Base-by-base conservation (phyloP, 2,888 invertebrate species). In the Limnephilus marmoratus region DNA sequence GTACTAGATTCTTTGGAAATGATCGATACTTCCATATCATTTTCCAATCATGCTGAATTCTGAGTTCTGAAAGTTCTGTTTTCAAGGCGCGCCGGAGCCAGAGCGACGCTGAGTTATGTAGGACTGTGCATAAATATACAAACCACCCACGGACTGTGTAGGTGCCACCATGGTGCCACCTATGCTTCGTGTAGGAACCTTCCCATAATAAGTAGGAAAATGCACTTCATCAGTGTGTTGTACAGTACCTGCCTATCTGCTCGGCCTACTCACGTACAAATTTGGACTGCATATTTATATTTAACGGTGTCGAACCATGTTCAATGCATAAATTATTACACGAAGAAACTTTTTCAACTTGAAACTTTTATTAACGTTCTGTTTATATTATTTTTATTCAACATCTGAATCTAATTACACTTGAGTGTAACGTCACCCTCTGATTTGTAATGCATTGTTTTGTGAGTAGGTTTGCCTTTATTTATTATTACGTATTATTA, bases 381-480 rank as follows among this genome's bases (percentile, higher is more conserved):
- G 53, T 3, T 49, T 68, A 53, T 68, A 68, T 18, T 68, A 68
- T 5, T 18, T 68, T 68, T 68, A 68, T 68, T 68, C 24, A 68
- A 0, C 24, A 15, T 68, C 37, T 37, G 37, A 37, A 37, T 37
- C 31, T 18, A 2, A 53, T 68, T 68, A 68, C 24, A 68, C 18
- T 68, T 24, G 24, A 68, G 18, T 68, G 18, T 68, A 68, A 83
- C 37, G 34, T 83, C 83, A 83, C 31, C 34, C 37, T 31, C 24
- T 83, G 37, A 3, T 83, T 83, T 83, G 83, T 31, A 83, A 83
- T 83, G 83, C 83, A 83, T 83, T 83, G 83, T 83, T 83, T 31
- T 82, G 2, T 82, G 53, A 18, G 18, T 53, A 53, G 53, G 34
- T 34, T 34, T 29, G 31, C 34, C 29, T 82, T 29, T 29, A 83